Percentiles rank a stretch among this genome's conserved stretches.
phyloP scores from a whole-genome alignment of 2,113 vertebrate species.

The Micronisus gabar region DNA sequence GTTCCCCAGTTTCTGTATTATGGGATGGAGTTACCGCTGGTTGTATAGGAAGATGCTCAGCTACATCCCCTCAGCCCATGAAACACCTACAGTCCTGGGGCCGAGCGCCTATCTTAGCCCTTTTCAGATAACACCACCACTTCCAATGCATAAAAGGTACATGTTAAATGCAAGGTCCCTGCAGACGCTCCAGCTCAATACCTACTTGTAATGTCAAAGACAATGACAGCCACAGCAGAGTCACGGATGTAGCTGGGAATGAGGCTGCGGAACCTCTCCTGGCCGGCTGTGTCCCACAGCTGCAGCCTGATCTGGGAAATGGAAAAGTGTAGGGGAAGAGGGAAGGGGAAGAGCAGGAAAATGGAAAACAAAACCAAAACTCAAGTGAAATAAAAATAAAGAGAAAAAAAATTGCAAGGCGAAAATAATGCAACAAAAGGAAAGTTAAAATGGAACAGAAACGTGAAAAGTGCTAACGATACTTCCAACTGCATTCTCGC shows the following conservation, averaged over 20 bases:
- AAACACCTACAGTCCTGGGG: neutral
- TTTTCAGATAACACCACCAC: neutral
- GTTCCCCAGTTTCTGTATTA: neutral
- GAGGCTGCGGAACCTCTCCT: slow-evolving; percentile 92
- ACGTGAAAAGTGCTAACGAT: neutral
- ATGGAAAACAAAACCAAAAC: slow-evolving; percentile 63
- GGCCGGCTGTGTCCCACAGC: slow-evolving; percentile 91
- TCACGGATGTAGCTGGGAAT: slow-evolving; percentile 93
- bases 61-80: neutral
- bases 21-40: neutral
- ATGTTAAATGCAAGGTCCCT: neutral
- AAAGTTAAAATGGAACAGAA: slow-evolving; percentile 40
- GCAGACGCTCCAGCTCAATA: slow-evolving; percentile 69
- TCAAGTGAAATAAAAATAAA: slow-evolving; percentile 52
- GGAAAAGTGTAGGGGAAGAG: slow-evolving; percentile 61
- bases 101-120: neutral
- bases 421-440: slow-evolving; percentile 35
- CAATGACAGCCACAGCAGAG: slow-evolving; percentile 89
- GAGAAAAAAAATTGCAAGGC: neutral
- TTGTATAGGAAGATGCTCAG: neutral
- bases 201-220: slow-evolving; percentile 94
- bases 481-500: neutral
- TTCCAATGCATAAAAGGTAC: neutral
- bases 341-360: slow-evolving; percentile 31
- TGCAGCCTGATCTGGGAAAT: slow-evolving; percentile 79